These are phyloP conservation scores for Scytalopus superciliaris DNA, from an alignment of 2,113 vertebrate species.

Conservation along the genomic window DNA sequence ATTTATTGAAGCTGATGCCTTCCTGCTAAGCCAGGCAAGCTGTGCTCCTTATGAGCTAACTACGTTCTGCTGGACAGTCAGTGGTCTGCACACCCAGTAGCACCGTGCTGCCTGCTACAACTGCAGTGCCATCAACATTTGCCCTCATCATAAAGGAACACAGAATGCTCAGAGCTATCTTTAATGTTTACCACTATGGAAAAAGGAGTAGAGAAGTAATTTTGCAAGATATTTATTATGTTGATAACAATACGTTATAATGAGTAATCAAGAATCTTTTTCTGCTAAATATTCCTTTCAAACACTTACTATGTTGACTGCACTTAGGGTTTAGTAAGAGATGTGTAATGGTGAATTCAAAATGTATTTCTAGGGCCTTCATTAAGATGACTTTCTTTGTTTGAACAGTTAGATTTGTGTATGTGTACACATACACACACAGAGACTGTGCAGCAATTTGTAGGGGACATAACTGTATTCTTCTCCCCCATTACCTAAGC, in stretches of 20 bases:
- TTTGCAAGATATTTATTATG: background rate
- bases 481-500: background rate
- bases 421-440: background rate
- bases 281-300: background rate
- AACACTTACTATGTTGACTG: background rate
- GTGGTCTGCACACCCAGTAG: constrained; percentile 37
- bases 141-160: background rate
- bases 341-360: rapidly evolving
- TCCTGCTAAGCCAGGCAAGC: constrained; percentile 76
- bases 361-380: background rate
- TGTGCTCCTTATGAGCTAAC: constrained; percentile 58
- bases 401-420: background rate
- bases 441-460: background rate
- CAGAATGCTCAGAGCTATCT: background rate
- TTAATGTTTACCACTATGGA: background rate
- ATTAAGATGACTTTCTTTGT: background rate
- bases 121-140: background rate
- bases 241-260: background rate
- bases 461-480: background rate
- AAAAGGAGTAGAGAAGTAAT: background rate
- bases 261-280: background rate
- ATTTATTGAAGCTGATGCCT: constrained; percentile 76
- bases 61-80: constrained; percentile 76
- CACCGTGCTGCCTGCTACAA: background rate
- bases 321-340: background rate